These are phyloP conservation scores for Etheostoma cragini DNA, from an alignment of 2,113 vertebrate genomes.

Conservation along the genomic window DNA sequence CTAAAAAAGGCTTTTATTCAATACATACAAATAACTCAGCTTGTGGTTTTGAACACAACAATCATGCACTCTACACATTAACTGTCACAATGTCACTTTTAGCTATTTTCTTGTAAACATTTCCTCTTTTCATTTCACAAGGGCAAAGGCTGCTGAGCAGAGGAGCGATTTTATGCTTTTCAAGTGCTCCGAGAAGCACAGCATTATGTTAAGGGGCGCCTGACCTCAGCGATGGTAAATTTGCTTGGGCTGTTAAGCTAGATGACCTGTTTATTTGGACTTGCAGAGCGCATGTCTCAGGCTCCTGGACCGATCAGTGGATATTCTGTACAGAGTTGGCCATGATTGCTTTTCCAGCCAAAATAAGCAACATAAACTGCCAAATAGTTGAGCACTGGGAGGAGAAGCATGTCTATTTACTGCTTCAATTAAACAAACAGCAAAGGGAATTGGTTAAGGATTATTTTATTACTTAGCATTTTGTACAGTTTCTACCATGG, in stretches of 20 bases:
- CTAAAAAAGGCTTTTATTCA: not conserved
- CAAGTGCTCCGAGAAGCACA: constrained; percentile 49
- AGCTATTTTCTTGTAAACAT: constrained; percentile 62
- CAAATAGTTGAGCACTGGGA: constrained; percentile 56
- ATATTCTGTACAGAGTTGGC: constrained; percentile 55
- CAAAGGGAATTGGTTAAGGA: constrained; percentile 76
- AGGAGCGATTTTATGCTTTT: constrained; percentile 52
- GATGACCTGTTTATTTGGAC: constrained; percentile 81
- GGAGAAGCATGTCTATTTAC: constrained; percentile 62
- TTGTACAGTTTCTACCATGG: constrained; percentile 93
- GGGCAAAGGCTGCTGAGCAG: constrained; percentile 47
- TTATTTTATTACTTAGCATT: constrained; percentile 93
- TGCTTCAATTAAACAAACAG: constrained; percentile 63
- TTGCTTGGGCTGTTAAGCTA: constrained; percentile 50
- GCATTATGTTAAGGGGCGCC: constrained; percentile 41
- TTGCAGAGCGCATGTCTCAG: constrained; percentile 59
- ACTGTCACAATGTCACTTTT: constrained; percentile 19
- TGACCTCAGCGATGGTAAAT: constrained; percentile 44
- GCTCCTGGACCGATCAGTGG: constrained; percentile 67
- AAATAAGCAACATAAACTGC: constrained; percentile 75
- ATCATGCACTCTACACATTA: constrained; percentile 4
- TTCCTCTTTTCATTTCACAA: constrained; percentile 54
- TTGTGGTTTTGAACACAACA: constrained; percentile 10
- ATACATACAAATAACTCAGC: constrained; percentile 12
- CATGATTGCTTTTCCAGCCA: constrained; percentile 67